Percentiles rank a stretch among this genome's conserved stretches.
Evolutionary conservation across 2,797 vertebrate genomes (phyloP).

Genomic region (Scolopax bukidnonensis): DNA sequence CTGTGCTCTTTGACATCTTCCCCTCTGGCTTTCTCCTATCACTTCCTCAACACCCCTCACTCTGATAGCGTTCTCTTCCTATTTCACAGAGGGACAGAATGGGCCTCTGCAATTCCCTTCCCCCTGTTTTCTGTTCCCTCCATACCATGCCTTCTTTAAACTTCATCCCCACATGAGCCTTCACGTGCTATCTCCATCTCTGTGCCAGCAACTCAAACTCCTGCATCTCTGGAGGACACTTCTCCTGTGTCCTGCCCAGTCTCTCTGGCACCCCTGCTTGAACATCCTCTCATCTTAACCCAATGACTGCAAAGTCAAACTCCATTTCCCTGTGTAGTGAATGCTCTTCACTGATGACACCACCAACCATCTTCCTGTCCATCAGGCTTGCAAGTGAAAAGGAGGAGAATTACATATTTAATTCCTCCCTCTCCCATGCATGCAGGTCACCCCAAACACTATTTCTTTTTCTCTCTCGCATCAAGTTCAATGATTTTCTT

Average conservation of each 20-base stretch:
- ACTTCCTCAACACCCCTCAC: fast-evolving
- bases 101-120: not conserved
- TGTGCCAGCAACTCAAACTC: not conserved
- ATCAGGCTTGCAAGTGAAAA: not conserved
- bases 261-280: not conserved
- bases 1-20: not conserved
- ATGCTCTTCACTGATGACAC: not conserved
- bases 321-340: not conserved
- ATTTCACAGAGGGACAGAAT: not conserved
- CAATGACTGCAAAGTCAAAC: not conserved
- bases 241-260: not conserved
- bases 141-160: not conserved
- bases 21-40: not conserved
- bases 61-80: not conserved
- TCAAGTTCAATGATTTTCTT: not conserved
- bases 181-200: not conserved
- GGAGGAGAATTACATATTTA: not conserved
- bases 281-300: not conserved
- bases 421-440: not conserved
- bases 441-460: not conserved
- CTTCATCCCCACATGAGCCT: not conserved
- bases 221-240: not conserved
- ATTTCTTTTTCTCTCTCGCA: not conserved
- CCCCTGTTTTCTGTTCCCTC: not conserved
- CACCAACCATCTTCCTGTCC: not conserved